phyloP scores from a whole-genome alignment of 2,797 vertebrate species.

The Sebastes hopkinsi region DNA sequence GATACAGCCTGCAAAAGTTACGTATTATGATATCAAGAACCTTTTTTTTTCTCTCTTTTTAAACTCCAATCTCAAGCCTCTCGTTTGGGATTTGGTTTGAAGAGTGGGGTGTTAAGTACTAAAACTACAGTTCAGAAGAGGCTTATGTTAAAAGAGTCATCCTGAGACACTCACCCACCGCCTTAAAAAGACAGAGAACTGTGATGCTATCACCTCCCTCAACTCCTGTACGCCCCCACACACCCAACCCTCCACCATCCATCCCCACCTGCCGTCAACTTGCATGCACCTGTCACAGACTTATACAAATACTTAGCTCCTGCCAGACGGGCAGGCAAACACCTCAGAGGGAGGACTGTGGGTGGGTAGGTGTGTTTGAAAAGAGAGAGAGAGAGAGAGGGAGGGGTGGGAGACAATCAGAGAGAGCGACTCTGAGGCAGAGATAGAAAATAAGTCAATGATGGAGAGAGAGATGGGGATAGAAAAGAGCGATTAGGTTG shows the following conservation, averaged over 20 bases:
- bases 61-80: constrained; percentile 63
- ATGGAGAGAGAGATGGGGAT: constrained; percentile 65
- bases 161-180: constrained; percentile 76
- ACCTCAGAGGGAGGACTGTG: constrained; percentile 65
- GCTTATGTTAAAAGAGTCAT: constrained; percentile 84
- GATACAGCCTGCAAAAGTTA: constrained; percentile 59
- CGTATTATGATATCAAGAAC: constrained; percentile 58
- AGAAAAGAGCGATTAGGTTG: constrained; percentile 67
- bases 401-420: constrained; percentile 44
- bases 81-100: constrained; percentile 78
- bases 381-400: constrained; percentile 18
- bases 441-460: constrained; percentile 55
- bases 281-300: constrained; percentile 79
- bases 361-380: constrained; percentile 41
- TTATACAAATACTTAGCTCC: constrained; percentile 77
- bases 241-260: constrained; percentile 9
- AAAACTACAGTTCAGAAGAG: constrained; percentile 82
- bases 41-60: constrained; percentile 32
- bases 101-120: constrained; percentile 79
- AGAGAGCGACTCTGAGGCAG: constrained; percentile 39
- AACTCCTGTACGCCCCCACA: constrained; percentile 51
- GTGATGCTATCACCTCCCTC: constrained; percentile 73
- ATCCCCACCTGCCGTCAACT: constrained; percentile 58
- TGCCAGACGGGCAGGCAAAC: constrained; percentile 71
- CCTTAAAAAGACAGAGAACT: constrained; percentile 66